Conservation (phyloP, 30 jellyfish, hydroid and myxozoan species). For the Chrysaora quinquecirrha region DNA sequence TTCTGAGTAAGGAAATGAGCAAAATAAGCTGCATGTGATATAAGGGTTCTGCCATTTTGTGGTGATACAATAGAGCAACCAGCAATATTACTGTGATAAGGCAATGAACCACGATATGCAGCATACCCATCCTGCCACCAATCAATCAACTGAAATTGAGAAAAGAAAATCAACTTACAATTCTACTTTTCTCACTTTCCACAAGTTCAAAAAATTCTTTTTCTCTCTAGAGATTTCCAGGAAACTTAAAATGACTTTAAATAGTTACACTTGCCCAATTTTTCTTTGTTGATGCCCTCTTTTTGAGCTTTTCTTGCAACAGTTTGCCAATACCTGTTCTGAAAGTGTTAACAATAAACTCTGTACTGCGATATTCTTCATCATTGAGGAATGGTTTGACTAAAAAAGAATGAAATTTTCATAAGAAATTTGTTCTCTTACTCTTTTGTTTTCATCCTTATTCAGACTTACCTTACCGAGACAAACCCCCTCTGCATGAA, state of each 20-base stretch:
- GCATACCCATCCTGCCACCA: conserved; percentile 86
- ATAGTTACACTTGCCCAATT: conserved; percentile 93
- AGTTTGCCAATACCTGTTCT: conserved; percentile 87
- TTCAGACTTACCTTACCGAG: no score
- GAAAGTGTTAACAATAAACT: conserved; percentile 69
- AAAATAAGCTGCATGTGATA: conserved; percentile 53
- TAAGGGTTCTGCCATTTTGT: conserved; percentile 64
- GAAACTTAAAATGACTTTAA: no score
- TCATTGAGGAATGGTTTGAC: conserved; percentile 82
- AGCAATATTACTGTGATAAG: conserved; percentile 72
- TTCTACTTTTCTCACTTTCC: not conserved
- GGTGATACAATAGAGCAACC: conserved; percentile 55
- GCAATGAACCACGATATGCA: conserved; percentile 86
- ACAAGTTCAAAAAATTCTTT: no score
- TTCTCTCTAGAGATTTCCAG: no score
- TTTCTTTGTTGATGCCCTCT: conserved; percentile 30
- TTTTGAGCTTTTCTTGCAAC: conserved; percentile 67
- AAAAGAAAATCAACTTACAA: not conserved
- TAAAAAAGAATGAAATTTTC: conserved; percentile 38
- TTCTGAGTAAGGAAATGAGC: not conserved
- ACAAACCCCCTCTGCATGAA: no score
- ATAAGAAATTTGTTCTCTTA: no score
- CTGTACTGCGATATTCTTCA: conserved; percentile 71
- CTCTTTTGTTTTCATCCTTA: no score
- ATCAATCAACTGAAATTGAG: conserved; percentile 49